Evolutionary conservation across 2,113 vertebrate genomes (phyloP), one percentile per base, ranked within the genome.

Genomic region (Zapornia atra): DNA sequence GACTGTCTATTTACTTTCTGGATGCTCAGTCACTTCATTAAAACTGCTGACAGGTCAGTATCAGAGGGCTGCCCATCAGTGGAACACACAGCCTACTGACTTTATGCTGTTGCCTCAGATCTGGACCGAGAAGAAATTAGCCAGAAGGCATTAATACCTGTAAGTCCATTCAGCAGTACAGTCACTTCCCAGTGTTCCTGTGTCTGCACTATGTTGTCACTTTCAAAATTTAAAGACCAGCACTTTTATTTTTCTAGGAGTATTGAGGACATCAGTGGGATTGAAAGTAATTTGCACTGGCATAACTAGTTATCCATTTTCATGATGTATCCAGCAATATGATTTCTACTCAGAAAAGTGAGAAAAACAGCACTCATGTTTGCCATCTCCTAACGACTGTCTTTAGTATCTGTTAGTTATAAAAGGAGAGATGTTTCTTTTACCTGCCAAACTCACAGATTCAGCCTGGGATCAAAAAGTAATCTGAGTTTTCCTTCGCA

Each of bases 401-500:
- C 80, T 94, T 94, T 81, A 90, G 31, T 54, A 96, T 78, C 90
- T 95, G 40, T 85, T 91, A 92, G 38, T 92, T 93, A 93, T 88
- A 96, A 94, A 96, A 93, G 76, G 79, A 94, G 87, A 94, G 76
- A 92, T 88, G 90, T 96, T 94, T 97, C 84, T 95, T 96, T 96
- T 92, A 97, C 86, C 90, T 97, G 96, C 90, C 90, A 95, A 92
- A 93, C 93, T 95, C 93, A 96, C 90, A 96, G 90, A 96, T 94
- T 95, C 94, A 96, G 96, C 76, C 57, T 90, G 90, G 88, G 96
- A 93, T 95, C 94, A 97, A 96, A 97, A 97, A 97, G 92, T 88
- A 95, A 96, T 95, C 88, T 96, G 94, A 93, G 85, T 93, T 96
- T 96, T 97, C 93, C 92, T 95, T 95, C 24, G 48, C 83, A 68